Conservation (phyloP, 1,140 invertebrate species). For the Drosophila triauraria region DNA sequence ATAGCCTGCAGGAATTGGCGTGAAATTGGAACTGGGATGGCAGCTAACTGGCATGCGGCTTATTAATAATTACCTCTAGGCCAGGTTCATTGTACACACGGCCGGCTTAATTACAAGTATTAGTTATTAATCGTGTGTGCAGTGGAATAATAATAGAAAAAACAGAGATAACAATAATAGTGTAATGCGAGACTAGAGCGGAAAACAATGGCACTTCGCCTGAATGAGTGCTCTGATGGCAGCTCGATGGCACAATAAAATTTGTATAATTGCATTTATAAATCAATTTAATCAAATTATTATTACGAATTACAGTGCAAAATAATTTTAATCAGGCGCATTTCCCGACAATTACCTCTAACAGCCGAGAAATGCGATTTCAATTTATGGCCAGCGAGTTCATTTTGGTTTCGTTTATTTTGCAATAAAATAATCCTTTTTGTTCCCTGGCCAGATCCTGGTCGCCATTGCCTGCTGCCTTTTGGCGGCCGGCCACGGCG, state of each 20-base stretch:
- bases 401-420: not conserved
- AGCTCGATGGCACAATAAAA: constrained; percentile 20
- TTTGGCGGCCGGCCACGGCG: constrained; percentile 16
- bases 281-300: constrained; percentile 78
- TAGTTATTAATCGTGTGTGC: constrained; percentile 52
- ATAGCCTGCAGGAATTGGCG: not conserved
- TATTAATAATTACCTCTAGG: constrained; percentile 41
- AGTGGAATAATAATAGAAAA: constrained; percentile 24
- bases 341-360: constrained; percentile 30
- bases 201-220: constrained; percentile 32
- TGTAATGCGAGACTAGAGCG: constrained; percentile 30
- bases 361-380: not conserved
- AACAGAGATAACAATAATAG: not conserved
- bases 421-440: not conserved
- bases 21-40: not conserved
- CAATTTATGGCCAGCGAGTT: not conserved
- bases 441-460: constrained; percentile 24
- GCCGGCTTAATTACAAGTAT: constrained; percentile 47
- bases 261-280: constrained; percentile 73
- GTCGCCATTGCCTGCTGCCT: constrained; percentile 45
- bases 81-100: constrained; percentile 46
- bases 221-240: constrained; percentile 14
- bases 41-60: constrained; percentile 2
- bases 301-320: constrained; percentile 57
- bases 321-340: constrained; percentile 49